Conservation (phyloP, 2,888 invertebrate species). For the Gonocerus acuteangulatus region DNA sequence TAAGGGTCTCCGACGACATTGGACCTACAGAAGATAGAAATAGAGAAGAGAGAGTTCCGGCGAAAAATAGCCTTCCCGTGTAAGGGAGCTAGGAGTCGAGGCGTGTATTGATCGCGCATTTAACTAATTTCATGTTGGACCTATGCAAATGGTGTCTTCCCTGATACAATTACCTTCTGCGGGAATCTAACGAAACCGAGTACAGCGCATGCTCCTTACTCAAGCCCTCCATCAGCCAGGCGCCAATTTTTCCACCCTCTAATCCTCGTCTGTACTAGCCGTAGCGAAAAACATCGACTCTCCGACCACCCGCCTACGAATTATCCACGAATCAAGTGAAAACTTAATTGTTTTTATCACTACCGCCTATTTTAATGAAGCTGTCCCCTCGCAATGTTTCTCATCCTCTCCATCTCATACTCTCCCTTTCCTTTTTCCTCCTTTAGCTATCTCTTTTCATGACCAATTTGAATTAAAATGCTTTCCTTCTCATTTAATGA, state of each 20-base stretch:
- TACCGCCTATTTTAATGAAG: constrained; percentile 22
- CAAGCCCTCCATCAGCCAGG: neutral
- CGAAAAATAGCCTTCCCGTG: too few species aligned
- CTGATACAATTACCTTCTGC: constrained; percentile 26
- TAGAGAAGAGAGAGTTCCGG: too few species aligned
- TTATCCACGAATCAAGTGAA: constrained; percentile 22
- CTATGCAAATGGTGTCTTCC: constrained; percentile 28
- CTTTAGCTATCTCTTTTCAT: constrained; percentile 7
- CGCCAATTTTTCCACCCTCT: constrained; percentile 23
- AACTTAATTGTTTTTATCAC: constrained; percentile 23
- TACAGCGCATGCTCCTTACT: constrained; percentile 6
- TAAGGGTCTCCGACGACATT: too few species aligned
- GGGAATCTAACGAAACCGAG: constrained; percentile 19
- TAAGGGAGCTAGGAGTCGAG: constrained; percentile 1
- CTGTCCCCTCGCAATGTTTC: neutral
- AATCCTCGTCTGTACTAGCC: constrained; percentile 12
- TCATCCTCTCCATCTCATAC: neutral
- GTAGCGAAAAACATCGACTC: constrained; percentile 16
- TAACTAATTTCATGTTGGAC: constrained; percentile 29
- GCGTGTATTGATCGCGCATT: constrained; percentile 28
- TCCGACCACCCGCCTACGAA: neutral
- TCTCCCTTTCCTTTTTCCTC: neutral
- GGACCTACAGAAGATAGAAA: too few species aligned
- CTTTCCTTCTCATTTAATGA: neutral
- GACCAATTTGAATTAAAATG: neutral